Conservation (phyloP, 2,797 vertebrate genomes). For the Megalops cyprinoides region DNA sequence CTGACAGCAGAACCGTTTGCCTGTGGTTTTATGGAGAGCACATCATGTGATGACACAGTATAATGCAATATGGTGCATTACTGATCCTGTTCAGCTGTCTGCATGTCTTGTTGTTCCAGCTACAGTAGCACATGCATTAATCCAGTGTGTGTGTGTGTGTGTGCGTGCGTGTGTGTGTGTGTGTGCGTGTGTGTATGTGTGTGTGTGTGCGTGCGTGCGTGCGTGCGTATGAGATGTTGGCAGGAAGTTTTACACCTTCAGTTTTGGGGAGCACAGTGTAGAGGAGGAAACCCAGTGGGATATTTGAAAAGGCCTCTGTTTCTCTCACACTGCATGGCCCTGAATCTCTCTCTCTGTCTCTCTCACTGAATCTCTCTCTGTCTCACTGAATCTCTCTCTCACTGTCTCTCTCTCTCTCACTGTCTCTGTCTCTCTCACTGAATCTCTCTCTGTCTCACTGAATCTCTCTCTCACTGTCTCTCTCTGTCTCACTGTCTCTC, state of each 20-base stretch:
- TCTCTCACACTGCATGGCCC: too few species aligned
- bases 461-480: slow-evolving; percentile 21
- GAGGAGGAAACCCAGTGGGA: slow-evolving; percentile 19
- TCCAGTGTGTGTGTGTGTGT: too few species aligned
- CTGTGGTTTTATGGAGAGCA: too few species aligned
- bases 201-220: slow-evolving; percentile 35
- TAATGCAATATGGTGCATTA: too few species aligned
- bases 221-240: slow-evolving; percentile 20
- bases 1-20: too few species aligned
- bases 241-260: not conserved
- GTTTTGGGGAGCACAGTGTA: slow-evolving; percentile 8
- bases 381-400: slow-evolving; percentile 32
- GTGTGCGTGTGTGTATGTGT: slow-evolving; percentile 37
- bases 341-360: not conserved
- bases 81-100: too few species aligned
- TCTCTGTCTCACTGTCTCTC: not conserved
- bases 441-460: not conserved
- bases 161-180: slow-evolving; percentile 38
- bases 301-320: too few species aligned
- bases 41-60: too few species aligned
- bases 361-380: too few species aligned
- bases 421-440: slow-evolving; percentile 38
- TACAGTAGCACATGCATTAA: too few species aligned
- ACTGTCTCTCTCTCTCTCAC: slow-evolving; percentile 28
- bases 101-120: too few species aligned